phyloP scores from a whole-genome alignment of 1,140 invertebrate species.

The Cepaea nemoralis region DNA sequence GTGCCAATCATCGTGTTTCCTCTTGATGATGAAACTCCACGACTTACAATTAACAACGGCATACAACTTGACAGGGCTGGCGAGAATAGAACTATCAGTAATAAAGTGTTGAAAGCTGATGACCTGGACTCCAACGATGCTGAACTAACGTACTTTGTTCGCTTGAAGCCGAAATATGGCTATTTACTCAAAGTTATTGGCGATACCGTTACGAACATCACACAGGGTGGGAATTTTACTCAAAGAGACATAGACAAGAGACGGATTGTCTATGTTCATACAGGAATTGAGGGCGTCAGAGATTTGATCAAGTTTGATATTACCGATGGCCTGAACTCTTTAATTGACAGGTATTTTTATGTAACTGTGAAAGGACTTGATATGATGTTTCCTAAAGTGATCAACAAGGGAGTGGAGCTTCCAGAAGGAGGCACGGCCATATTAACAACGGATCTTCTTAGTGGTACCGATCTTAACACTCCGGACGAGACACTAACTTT shows the following conservation, averaged over 20 bases:
- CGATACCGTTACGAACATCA: constrained; percentile 61
- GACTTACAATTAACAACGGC: constrained; percentile 71
- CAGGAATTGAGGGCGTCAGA: constrained; percentile 64
- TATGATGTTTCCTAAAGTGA: constrained; percentile 66
- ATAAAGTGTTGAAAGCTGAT: constrained; percentile 67
- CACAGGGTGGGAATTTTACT: constrained; percentile 69
- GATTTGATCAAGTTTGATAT: constrained; percentile 73
- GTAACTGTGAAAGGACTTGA: constrained; percentile 70
- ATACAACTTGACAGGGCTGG: constrained; percentile 69
- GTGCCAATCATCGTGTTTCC: constrained; percentile 68
- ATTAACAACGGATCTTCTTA: constrained; percentile 69
- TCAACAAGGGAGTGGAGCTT: constrained; percentile 70
- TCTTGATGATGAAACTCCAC: constrained; percentile 72
- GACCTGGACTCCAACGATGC: constrained; percentile 70
- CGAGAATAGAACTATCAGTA: constrained; percentile 67
- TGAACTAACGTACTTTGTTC: constrained; percentile 67
- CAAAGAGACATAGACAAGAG: constrained; percentile 70
- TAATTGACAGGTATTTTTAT: constrained; percentile 72
- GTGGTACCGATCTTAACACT: constrained; percentile 69
- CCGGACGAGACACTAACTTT: constrained; percentile 68
- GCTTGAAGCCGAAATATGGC: constrained; percentile 67
- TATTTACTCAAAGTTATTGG: constrained; percentile 57
- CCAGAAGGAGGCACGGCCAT: constrained; percentile 69
- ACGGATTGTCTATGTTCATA: constrained; percentile 69
- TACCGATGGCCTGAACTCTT: constrained; percentile 70